These are phyloP conservation scores for Aphis craccivora DNA, from an alignment of 1,140 invertebrate genomes.

Conservation along the genomic window DNA sequence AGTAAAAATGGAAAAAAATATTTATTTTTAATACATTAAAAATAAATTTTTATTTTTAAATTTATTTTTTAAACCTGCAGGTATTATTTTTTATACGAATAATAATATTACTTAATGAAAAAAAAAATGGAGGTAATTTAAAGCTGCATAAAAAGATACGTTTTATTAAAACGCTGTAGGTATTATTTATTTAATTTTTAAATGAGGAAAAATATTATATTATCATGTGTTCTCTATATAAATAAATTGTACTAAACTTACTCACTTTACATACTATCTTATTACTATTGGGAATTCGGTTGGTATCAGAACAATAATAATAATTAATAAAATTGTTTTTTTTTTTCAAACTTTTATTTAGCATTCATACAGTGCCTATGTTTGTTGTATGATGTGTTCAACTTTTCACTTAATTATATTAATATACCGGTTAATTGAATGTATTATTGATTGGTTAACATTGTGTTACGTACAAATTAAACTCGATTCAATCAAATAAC, in stretches of 20 bases:
- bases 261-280: background rate
- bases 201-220: conserved; percentile 1
- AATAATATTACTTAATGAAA: background rate
- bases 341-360: background rate
- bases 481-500: background rate
- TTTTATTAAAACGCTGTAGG: background rate
- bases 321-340: background rate
- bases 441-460: background rate
- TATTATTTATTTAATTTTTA: conserved; percentile 12
- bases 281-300: background rate
- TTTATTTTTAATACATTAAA: background rate
- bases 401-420: background rate
- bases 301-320: background rate
- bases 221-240: background rate
- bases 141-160: background rate
- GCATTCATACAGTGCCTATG: background rate
- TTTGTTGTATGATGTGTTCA: background rate
- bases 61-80: background rate
- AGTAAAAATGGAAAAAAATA: background rate
- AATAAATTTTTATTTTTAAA: background rate
- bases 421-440: background rate
- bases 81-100: background rate
- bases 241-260: background rate
- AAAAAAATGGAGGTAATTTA: background rate
- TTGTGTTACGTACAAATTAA: background rate